phyloP scores from a whole-genome alignment of 2,888 invertebrate species.

The Ochropleura plecta region DNA sequence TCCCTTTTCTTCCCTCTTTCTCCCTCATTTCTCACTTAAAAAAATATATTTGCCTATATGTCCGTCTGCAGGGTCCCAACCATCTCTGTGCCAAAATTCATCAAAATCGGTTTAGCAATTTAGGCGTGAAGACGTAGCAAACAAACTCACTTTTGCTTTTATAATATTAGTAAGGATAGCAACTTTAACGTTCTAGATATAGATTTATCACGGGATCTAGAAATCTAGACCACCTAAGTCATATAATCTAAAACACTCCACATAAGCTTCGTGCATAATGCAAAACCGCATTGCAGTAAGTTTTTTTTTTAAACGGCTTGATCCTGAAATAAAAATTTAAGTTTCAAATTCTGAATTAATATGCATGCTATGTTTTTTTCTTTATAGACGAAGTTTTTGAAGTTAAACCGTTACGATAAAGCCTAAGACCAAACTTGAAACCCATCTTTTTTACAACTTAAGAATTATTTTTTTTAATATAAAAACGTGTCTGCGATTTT shows the following conservation, averaged over 20 bases:
- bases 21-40: no score
- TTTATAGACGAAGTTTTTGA: conserved; percentile 18
- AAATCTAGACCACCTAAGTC: not conserved
- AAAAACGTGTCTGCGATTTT: conserved; percentile 19
- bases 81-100: no score
- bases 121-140: no score
- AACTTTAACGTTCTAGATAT: no score
- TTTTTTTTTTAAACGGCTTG: conserved; percentile 12
- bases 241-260: conserved; percentile 2
- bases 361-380: conserved; percentile 20
- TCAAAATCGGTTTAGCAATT: no score
- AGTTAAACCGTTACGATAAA: conserved; percentile 5
- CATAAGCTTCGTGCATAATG: not conserved
- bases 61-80: no score
- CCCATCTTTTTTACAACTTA: not conserved
- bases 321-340: conserved; percentile 34
- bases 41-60: no score
- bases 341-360: conserved; percentile 31
- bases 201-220: not conserved
- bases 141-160: no score
- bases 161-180: no score
- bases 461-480: conserved; percentile 26
- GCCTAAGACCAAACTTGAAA: conserved; percentile 11
- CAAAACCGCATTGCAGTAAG: conserved; percentile 22
- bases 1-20: no score